Evolutionary conservation across 2,113 vertebrate species (phyloP), one percentile per base, ranked within the genome.

Genomic region (Salvelinus sp.): DNA sequence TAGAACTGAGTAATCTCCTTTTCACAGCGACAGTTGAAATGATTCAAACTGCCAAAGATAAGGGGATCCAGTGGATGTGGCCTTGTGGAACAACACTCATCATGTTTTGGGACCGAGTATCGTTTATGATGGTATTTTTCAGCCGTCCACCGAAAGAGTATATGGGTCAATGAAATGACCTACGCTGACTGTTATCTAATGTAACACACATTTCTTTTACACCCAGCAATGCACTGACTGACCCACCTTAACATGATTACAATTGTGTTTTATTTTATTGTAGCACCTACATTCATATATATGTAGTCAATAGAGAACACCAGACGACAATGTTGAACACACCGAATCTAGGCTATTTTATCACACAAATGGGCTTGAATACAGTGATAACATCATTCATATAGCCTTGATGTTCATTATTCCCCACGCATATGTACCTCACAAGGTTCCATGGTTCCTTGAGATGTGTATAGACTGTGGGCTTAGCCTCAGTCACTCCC

Each of bases 61-160:
- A 75, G 63, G 64, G 54, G 67, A 75, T 67, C 16, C 62, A 67
- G 47, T 66, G 63, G 58, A 74, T 47, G 44, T 14, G n/a, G 38
- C 38, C 25, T 28, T 33, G 12, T 58, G 65, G 28, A 69, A 38
- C 50, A 28, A 38, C 50, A 22, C 25, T 44, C 48, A 69, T 62
- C 66, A 67, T 66, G 69, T 76, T 58, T 66, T 14, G 16, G 14
- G 10, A 23, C 25, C 27, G 14, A 28, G 27, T 27, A 66, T 30
- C 6, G 10, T 20, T 57, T 50, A 76, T 48, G 12, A 54, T n/a
- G 27, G 50, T 25, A 14, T 50, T 76, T 68, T 69, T 62, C 50
- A 38, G 13, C 27, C 7, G 18, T 69, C 65, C 50, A 58, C 64
- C 25, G 27, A 66, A 25, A 28, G 27, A 16, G 64, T 66, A 30